Evolutionary conservation across 2,888 invertebrate genomes (phyloP), one percentile per base, ranked within the genome.

Genomic region (Syrphus vitripennis): DNA sequence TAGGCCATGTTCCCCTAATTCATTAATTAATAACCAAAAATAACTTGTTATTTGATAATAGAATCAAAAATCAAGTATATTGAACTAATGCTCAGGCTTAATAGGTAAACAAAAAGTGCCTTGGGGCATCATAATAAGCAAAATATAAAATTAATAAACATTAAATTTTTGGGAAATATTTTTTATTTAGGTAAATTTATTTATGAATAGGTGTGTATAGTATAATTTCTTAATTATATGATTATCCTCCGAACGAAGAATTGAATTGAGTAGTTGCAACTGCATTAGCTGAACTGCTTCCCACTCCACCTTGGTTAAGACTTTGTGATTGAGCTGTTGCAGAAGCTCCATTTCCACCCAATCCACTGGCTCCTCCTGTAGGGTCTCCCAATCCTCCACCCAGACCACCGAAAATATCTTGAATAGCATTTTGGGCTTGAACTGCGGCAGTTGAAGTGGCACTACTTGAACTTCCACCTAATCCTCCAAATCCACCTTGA

Each of bases 211-310:
- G 10, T 10, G 19, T 3, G 16, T 42, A 16, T 16, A 42, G 16
- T n/a, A 40, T 40, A 10, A 40, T 42, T 42, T 2, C 5, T 7
- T 2, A 16, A 7, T 42, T 6, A 3, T 6, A 34, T 10, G 12
- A 12, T 61, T 79, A 79, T 75, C 37, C 63, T 79, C 74, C 57
- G 19, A 77, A 77, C 16, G 37, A 45, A 9, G 67, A 79, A 14
- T 34, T 78, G n/a, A n/a, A n/a, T 74, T 78, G 83, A 2, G 83
- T 34, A 4, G 67, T 59, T n/a, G 78, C 45, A 16, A 19, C 53
- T 19, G 78, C 78, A 50, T 55, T 80, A n/a, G 83, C 37, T 31
- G 75, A 57, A 4, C 69, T 63, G 2, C 37, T 12, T 26, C 76
- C 72, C 76, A 9, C 70, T 37, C 61, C 75, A 48, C 70, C 65